Conservation (phyloP, 2,113 vertebrate species). For the Larimichthys crocea region DNA sequence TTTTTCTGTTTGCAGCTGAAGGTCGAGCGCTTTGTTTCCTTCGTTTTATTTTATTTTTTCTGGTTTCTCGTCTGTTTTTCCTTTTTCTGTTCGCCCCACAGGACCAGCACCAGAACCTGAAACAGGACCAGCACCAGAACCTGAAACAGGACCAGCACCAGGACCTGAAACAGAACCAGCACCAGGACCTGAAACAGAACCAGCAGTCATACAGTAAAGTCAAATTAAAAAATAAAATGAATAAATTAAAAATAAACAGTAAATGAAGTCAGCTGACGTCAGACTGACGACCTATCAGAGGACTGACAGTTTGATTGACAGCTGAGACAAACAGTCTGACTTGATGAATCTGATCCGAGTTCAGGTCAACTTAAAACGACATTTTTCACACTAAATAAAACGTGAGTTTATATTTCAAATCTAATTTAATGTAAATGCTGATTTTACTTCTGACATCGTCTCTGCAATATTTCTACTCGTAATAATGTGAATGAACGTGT, state of each 20-base stretch:
- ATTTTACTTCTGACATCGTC: too few species aligned
- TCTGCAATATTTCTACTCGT: too few species aligned
- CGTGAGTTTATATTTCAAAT: too few species aligned
- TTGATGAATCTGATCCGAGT: neutral
- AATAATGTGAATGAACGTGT: too few species aligned
- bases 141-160: too few species aligned
- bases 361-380: neutral
- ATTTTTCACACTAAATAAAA: too few species aligned
- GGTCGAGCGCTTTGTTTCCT: conserved; percentile 48
- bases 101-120: neutral
- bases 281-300: neutral
- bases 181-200: neutral
- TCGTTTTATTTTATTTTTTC: conserved; percentile 15
- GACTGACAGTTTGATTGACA: neutral
- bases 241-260: too few species aligned
- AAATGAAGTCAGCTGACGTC: neutral
- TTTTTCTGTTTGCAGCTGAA: conserved; percentile 44
- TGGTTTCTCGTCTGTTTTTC: conserved; percentile 6
- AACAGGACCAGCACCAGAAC: neutral
- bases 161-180: neutral
- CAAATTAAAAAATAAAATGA: neutral
- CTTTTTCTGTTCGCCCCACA: neutral
- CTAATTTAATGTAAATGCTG: too few species aligned
- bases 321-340: neutral
- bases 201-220: neutral